phyloP scores from a whole-genome alignment of 2,797 vertebrate species.

The Tinamus major region DNA sequence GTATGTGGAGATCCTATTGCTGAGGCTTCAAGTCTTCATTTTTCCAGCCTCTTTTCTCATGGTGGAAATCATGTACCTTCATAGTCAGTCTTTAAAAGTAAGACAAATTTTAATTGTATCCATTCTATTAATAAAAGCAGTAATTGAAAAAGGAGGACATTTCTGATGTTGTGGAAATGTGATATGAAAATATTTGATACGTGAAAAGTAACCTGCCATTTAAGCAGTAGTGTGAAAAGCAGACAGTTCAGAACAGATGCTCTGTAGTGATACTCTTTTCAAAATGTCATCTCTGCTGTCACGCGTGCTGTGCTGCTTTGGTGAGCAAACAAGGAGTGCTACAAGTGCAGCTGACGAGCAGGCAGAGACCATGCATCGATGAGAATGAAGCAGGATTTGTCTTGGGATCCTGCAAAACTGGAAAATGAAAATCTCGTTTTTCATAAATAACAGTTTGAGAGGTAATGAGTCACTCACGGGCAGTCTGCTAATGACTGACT shows the following conservation, averaged over 20 bases:
- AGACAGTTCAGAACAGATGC: slow-evolving; percentile 50
- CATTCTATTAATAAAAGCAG: neutral
- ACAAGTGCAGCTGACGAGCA: slow-evolving; percentile 48
- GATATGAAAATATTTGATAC: slow-evolving; percentile 29
- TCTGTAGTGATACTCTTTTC: slow-evolving; percentile 28
- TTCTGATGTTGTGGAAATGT: neutral
- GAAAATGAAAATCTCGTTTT: slow-evolving; percentile 37
- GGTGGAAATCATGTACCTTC: neutral
- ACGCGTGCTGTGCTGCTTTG: slow-evolving; percentile 54
- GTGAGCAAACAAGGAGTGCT: slow-evolving; percentile 51
- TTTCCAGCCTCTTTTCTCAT: neutral
- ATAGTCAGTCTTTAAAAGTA: neutral
- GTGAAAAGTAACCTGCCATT: slow-evolving; percentile 62
- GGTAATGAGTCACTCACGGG: slow-evolving; percentile 31
- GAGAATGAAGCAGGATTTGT: slow-evolving; percentile 2
- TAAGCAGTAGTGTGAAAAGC: neutral
- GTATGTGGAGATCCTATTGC: neutral
- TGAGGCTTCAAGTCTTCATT: neutral
- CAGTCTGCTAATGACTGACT: slow-evolving; percentile 21
- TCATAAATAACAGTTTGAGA: slow-evolving; percentile 22
- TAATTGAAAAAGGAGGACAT: slow-evolving; percentile 22
- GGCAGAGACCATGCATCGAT: neutral
- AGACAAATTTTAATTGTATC: neutral
- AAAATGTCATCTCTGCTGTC: slow-evolving; percentile 58
- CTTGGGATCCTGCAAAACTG: neutral